Base-by-base conservation (phyloP, 2,888 invertebrate species). In the Tetragonisca angustula region DNA sequence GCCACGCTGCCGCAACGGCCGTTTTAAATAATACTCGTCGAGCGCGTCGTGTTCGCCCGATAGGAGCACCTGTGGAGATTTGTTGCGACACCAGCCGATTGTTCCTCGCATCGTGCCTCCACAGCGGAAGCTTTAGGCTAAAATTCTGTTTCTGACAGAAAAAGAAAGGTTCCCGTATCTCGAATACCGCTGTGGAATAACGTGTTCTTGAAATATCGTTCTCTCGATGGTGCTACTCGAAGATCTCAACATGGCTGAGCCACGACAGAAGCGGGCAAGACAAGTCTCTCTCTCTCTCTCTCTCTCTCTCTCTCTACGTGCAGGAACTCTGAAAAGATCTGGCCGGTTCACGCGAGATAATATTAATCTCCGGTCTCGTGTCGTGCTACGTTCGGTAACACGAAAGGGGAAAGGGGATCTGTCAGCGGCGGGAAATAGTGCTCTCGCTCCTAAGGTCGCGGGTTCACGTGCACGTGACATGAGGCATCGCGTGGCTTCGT, bases 401-500 rank as follows among this genome's bases (percentile, higher is more conserved):
- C 54, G 64, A 71, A 52, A n/a, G 59, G 61, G 65, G 43, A 49
- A 74, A 81, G 83, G 78, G 81, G 83, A 83, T 82, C 88, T 80
- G 86, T 76, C 78, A 79, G 85, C 84, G 81, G 84, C 83, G 88
- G 88, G 83, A 88, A 87, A 88, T 86, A 84, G 88, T 79, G 86
- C 84, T 89, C 83, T 89, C 72, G 88, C 80, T 86, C 84, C 86
- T 90, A 84, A 90, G 91, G 91, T 91, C 90, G 86, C 76, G 78
- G 68, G 91, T 88, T 91, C 89, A 89, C 89, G 87, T 88, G 89
- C 82, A 84, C 86, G 87, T 79, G 79, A 91, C 88, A 90, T 89
- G 91, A 91, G 91, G 91, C 90, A 92, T 92, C 90, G 91, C 91
- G 90, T 90, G 90, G 91, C 90, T 90, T 79, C 92, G 91, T 91